Base-by-base conservation (phyloP, 2,113 vertebrate genomes). In the Istiophorus platypterus region DNA sequence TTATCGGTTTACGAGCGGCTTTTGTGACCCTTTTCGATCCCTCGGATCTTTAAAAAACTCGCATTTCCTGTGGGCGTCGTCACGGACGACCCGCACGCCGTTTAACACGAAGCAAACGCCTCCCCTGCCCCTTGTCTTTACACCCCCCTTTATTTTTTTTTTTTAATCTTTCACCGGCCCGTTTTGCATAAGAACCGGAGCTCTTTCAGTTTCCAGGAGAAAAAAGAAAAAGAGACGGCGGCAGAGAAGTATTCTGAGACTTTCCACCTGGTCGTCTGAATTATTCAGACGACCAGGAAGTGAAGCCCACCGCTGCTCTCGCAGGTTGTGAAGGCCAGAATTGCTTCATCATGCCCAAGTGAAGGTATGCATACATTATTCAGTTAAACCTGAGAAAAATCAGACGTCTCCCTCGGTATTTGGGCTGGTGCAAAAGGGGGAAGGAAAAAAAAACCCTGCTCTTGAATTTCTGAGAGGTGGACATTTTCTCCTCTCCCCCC, bases 291-390 rank as follows among this genome's bases (percentile, higher is more conserved):
- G 10, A 92, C 92, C 96, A 96, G 96, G 97, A 98, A 98, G 96
- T 92, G 95, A 95, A 94, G 78, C 74, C 72, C 85, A 27, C 29
- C 42, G 39, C 76, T 49, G 69, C 85, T 66, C 93, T 95, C 93
- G 92, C 96, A 96, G 96, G 92, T 96, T 96, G 95, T 96, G 96
- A 97, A 96, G 96, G 96, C 96, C 96, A 96, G 96, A 97, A 97
- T 98, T 97, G 96, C 97, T 98, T 97, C 96, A 98, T 98, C 97
- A 97, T 96, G 96, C 96, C 96, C 95, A 95, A 96, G 95, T 95
- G 95, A 96, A 97, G 96, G 96, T 95, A 96, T 96, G 96, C 96
- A 97, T 98, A 95, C 95, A 97, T 98, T 98, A 98, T 99, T 98
- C 96, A 98, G 96, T 95, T 96, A 92, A 96, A 97, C 95, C 95